Percentiles rank a stretch among this genome's conserved stretches.
Conservation (phyloP, 2,113 vertebrate genomes). For the Oncorhynchus masou region DNA sequence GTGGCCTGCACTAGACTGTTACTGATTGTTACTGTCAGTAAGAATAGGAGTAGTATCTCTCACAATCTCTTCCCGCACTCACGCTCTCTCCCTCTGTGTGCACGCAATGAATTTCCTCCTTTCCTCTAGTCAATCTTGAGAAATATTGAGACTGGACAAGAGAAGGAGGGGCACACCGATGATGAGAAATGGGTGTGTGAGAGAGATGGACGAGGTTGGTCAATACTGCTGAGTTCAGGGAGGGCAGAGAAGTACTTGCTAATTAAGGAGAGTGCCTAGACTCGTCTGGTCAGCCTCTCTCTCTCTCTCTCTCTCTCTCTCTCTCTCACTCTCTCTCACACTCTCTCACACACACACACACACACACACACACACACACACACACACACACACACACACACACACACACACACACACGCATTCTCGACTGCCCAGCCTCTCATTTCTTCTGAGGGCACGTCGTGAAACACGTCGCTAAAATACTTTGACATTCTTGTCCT, state of each 20-base stretch:
- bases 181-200: background rate
- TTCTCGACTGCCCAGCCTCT: background rate
- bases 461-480: background rate
- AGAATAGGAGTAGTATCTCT: background rate
- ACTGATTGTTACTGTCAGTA: too few species aligned
- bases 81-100: background rate
- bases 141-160: background rate
- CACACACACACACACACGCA: too few species aligned
- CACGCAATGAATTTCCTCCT: background rate
- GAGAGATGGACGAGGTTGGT: background rate
- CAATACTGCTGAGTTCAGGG: slow-evolving; percentile 3
- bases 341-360: too few species aligned
- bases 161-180: background rate
- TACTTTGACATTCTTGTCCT: slow-evolving; percentile 1
- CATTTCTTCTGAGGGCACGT: background rate
- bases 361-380: too few species aligned
- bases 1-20: too few species aligned
- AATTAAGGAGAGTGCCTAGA: slow-evolving; percentile 35
- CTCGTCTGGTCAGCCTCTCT: background rate
- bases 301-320: background rate
- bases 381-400: too few species aligned
- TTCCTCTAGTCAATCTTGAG: background rate
- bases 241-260: slow-evolving; percentile 14
- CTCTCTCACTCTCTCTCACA: too few species aligned
- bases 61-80: background rate